Evolutionary conservation across 2,113 vertebrate species (phyloP), one percentile per base, ranked within the genome.

Genomic region (Chaenocephalus aceratus): DNA sequence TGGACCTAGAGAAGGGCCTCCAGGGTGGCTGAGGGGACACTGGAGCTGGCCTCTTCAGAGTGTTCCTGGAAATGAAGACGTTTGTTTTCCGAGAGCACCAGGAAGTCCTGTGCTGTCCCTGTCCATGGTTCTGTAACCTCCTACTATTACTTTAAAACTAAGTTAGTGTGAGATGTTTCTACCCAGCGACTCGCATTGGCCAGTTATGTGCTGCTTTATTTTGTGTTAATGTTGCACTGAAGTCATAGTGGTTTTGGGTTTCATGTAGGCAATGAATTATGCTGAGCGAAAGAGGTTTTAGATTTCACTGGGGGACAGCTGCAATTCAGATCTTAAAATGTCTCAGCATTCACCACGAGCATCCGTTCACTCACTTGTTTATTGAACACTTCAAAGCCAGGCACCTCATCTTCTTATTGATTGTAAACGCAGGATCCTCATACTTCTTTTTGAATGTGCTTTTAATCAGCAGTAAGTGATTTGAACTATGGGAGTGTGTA

Each of bases 51-150:
- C 45, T 2, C 14, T 54, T 48, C 18, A 48, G 48, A 26, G 18
- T 15, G 7, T 30, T 56, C 26, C 16, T 68, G 58, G 14, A 67
- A 30, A 18, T 45, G 46, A 71, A 26, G 64, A 57, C 7, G 0
- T 78, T 8, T 60, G 51, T 52, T 13, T 56, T n/a, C n/a, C 1
- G 4, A 12, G 15, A 3, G 46, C 21, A 72, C 7, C n/a, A 21
- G 45, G 30, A 58, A 46, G 5, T 56, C 45, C 48, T 45, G n/a
- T 44, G 21, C 62, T 56, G 87, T 68, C 82, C 87, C 93, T 94
- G 88, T 94, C 93, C 92, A 92, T 90, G 94, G 92, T 94, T 87
- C 92, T 94, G 93, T 73, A 92, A 75, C 52, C 45, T 82, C 30
- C 46, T 77, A 21, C 53, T 60, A 48, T 75, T 56, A 49, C 4